Base-by-base conservation (phyloP, 2,888 invertebrate genomes). In the Chaetoderma sp. region DNA sequence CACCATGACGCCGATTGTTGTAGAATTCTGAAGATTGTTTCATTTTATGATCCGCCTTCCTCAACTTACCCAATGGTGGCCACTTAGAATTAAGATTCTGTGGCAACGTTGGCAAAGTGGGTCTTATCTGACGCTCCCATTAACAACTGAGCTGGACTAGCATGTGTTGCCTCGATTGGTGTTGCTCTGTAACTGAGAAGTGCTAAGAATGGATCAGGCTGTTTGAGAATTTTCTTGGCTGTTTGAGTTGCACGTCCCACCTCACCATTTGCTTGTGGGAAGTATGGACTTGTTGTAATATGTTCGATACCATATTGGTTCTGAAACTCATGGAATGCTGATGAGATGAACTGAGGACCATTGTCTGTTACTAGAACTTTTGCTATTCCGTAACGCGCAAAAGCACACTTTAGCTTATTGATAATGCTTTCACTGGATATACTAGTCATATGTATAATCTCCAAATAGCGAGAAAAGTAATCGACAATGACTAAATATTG, bases 381-480 rank as follows among this genome's bases (percentile, higher is more conserved):
- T 18, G 63, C 60, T n/a, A 58, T 33, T 8, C 60, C 67, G 18
- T 16, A 52, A 25, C 60, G 6, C 4, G 60, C 56, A 58, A 68
- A 68, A 25, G 32, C 57, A n/a, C 21, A 32, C 23, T 57, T 60
- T 28, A 60, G 13, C 44, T 60, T 65, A 3, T 18, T 32, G 27
- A 68, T 68, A 23, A 60, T 63, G 8, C 16, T 18, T 13, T 6
- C 8, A 27, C 47, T 56, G 16, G 60, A 30, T 16, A 30, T 28
- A 25, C n/a, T 42, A 4, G 39, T 13, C 49, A 64, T 23, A 13
- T 56, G 50, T 27, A 39, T 47, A 27, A 60, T 39, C 42, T 67
- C 68, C 21, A 65, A 28, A 23, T 61, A 68, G 25, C 56, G 16
- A 4, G 67, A 58, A 44, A 47, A 66, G 39, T 67, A 71, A 47